Evolutionary conservation across 2,113 vertebrate genomes (phyloP).

Genomic region (Ctenodactylus gundi): DNA sequence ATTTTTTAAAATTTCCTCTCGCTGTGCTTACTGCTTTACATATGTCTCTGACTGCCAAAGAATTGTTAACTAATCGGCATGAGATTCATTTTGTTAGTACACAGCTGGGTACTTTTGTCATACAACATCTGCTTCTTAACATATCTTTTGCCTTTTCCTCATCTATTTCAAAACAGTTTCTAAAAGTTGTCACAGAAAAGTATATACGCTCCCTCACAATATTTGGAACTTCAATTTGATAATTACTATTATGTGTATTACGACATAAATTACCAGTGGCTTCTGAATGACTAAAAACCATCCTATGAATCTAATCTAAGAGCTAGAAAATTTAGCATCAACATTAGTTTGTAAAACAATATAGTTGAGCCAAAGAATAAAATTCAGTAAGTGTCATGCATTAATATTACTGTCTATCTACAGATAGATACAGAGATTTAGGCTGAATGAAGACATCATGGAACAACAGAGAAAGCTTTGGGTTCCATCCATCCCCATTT

Average conservation of each 20-base stretch:
- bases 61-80: constrained; percentile 87
- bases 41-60: constrained; percentile 84
- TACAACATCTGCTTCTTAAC: constrained; percentile 85
- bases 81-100: constrained; percentile 84
- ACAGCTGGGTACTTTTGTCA: constrained; percentile 87
- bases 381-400: not conserved
- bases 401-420: constrained; percentile 8
- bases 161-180: constrained; percentile 53
- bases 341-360: constrained; percentile 37
- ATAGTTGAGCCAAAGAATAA: constrained; percentile 15
- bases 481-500: no score
- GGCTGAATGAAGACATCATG: not conserved
- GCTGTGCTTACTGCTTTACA: constrained; percentile 80
- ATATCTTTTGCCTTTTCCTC: constrained; percentile 81
- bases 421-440: not conserved
- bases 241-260: constrained; percentile 34
- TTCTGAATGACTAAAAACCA: constrained; percentile 50
- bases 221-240: constrained; percentile 44
- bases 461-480: constrained; percentile 41
- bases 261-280: constrained; percentile 3
- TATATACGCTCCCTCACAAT: not conserved
- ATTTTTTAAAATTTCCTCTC: constrained; percentile 74
- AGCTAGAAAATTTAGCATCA: constrained; percentile 41
- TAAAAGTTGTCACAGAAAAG: constrained; percentile 20
- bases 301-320: not conserved